Evolutionary conservation across 2,113 vertebrate species (phyloP).

Genomic region (Columba janthina): DNA sequence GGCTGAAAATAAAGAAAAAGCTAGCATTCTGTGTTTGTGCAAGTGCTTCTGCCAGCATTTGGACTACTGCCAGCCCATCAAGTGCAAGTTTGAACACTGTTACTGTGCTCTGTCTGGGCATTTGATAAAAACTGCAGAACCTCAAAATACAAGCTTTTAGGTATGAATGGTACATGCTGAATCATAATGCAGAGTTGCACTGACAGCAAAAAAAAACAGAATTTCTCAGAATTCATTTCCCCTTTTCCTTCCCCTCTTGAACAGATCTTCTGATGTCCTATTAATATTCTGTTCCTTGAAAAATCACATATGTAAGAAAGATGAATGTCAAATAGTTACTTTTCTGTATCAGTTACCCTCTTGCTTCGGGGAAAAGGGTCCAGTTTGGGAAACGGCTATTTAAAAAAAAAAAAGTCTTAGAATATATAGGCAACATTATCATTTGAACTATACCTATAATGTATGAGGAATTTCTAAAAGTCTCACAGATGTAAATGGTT

Average conservation of each 20-base stretch:
- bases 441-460: slow-evolving; percentile 24
- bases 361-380: neutral
- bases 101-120: neutral
- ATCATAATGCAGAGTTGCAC: neutral
- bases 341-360: neutral
- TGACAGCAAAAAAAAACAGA: neutral
- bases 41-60: neutral
- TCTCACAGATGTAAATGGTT: neutral
- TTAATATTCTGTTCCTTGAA: slow-evolving; percentile 43
- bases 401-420: neutral
- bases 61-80: neutral
- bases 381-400: neutral
- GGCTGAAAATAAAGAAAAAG: neutral
- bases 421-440: neutral
- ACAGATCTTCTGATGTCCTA: neutral
- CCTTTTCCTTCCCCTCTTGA: neutral
- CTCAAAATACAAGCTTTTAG: neutral
- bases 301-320: slow-evolving; percentile 42
- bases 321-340: slow-evolving; percentile 13
- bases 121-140: neutral
- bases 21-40: neutral
- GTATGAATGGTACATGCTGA: neutral
- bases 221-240: neutral
- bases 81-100: neutral
- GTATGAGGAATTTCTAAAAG: neutral